Evolutionary conservation across 1,140 invertebrate species (phyloP).

Genomic region (Metaphire vulgaris): DNA sequence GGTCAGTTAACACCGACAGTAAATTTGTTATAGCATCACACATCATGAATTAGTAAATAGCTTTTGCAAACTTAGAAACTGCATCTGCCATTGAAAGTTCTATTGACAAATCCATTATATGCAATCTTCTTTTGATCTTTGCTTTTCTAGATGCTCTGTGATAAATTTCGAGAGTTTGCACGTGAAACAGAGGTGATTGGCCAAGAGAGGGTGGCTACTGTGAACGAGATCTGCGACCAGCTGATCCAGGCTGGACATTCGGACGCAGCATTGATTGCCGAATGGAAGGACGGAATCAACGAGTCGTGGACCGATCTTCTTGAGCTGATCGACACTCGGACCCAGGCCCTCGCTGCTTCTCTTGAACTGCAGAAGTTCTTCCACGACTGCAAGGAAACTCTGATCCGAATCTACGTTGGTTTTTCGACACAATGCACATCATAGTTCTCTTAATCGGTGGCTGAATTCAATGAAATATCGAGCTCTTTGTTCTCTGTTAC

Average conservation of each 20-base stretch:
- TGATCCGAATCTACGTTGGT: slow-evolving; percentile 57
- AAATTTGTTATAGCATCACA: no score
- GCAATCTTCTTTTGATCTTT: no score
- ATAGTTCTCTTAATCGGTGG: no score
- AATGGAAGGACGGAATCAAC: slow-evolving; percentile 97
- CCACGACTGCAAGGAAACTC: slow-evolving; percentile 98
- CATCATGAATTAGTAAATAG: no score
- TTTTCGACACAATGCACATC: no score
- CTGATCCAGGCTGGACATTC: slow-evolving; percentile 90
- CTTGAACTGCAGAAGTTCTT: slow-evolving; percentile 98
- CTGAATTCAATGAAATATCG: no score
- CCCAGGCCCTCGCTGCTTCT: slow-evolving; percentile 89
- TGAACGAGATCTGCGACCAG: slow-evolving; percentile 91
- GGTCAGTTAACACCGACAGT: no score
- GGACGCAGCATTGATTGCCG: slow-evolving; percentile 93
- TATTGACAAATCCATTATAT: no score
- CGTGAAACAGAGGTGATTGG: slow-evolving; percentile 92
- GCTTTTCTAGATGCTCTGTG: slow-evolving; percentile 71
- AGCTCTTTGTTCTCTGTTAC: no score
- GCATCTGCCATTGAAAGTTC: no score
- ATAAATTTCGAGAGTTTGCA: slow-evolving; percentile 93
- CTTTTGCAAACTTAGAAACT: no score
- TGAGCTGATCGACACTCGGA: slow-evolving; percentile 94
- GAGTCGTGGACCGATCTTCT: slow-evolving; percentile 97
- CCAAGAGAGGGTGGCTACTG: slow-evolving; percentile 82